Percentiles rank a stretch among this genome's conserved stretches.
Conservation (phyloP, 2,797 vertebrate species). For the Lithobates sylvaticus region DNA sequence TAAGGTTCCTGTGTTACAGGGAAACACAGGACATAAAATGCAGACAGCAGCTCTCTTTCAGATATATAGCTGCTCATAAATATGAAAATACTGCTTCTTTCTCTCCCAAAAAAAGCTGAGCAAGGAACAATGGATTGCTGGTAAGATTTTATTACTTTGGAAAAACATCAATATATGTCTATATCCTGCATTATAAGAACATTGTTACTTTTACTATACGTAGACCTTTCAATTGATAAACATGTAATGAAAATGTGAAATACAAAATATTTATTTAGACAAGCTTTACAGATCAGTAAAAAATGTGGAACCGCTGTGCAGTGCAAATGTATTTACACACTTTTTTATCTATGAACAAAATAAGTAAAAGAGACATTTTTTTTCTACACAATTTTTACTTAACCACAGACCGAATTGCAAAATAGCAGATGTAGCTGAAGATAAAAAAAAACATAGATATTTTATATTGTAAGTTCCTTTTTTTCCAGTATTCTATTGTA, state of each 20-base stretch:
- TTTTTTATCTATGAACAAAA: not conserved
- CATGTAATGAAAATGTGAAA: not conserved
- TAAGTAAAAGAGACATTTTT: not conserved
- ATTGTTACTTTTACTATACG: not conserved
- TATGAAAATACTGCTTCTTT: slow-evolving; percentile 29
- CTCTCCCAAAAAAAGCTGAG: slow-evolving; percentile 1
- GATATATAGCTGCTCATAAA: slow-evolving; percentile 38
- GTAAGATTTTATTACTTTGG: slow-evolving; percentile 23
- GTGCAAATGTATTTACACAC: not conserved
- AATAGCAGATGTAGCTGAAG: not conserved
- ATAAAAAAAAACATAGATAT: not conserved
- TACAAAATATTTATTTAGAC: not conserved
- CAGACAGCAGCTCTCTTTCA: not conserved
- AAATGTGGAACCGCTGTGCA: not conserved
- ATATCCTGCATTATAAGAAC: not conserved
- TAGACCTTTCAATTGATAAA: slow-evolving; percentile 5
- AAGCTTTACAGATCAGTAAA: slow-evolving; percentile 1
- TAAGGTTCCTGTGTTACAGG: slow-evolving; percentile 3
- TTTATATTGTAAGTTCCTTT: not conserved
- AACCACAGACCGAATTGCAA: not conserved
- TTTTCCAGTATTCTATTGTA: not conserved
- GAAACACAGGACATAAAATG: not conserved
- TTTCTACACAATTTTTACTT: not conserved
- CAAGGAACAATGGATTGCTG: slow-evolving; percentile 18
- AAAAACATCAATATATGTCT: slow-evolving; percentile 19